A percentile compares a stretch with the other conserved stretches of the same genome.
These are phyloP conservation scores for Deroptyus accipitrinus DNA, from an alignment of 2,113 vertebrate genomes.

Conservation along the genomic window DNA sequence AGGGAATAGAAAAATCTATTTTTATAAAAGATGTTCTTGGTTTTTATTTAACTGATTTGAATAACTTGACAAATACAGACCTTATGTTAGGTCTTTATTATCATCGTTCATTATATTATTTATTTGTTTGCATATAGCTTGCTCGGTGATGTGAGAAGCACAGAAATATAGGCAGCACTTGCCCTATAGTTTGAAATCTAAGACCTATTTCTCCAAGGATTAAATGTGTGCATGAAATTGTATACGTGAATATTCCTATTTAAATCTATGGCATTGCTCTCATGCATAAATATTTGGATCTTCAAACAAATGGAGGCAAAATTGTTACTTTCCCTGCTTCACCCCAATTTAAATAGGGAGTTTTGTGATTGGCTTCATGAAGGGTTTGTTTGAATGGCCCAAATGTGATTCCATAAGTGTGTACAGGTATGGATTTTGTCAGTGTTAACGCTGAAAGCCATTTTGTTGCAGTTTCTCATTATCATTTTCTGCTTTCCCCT, in stretches of 20 bases:
- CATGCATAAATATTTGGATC: conserved; percentile 43
- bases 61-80: neutral
- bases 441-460: neutral
- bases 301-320: conserved; percentile 10
- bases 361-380: neutral
- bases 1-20: neutral
- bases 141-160: conserved; percentile 13
- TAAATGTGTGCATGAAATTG: conserved; percentile 32
- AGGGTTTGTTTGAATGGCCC: neutral
- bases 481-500: neutral
- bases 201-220: conserved; percentile 5
- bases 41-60: neutral
- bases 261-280: conserved; percentile 7
- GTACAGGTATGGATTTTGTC: neutral
- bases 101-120: neutral
- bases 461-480: neutral
- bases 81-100: neutral
- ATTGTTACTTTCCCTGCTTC: conserved; percentile 15
- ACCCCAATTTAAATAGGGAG: neutral
- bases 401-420: neutral
- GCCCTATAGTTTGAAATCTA: neutral
- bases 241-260: conserved; percentile 28
- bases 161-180: conserved; percentile 9
- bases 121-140: conserved; percentile 26
- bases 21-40: neutral